Evolutionary conservation across 2,797 vertebrate species (phyloP).

Genomic region (Microcaecilia unicolor): DNA sequence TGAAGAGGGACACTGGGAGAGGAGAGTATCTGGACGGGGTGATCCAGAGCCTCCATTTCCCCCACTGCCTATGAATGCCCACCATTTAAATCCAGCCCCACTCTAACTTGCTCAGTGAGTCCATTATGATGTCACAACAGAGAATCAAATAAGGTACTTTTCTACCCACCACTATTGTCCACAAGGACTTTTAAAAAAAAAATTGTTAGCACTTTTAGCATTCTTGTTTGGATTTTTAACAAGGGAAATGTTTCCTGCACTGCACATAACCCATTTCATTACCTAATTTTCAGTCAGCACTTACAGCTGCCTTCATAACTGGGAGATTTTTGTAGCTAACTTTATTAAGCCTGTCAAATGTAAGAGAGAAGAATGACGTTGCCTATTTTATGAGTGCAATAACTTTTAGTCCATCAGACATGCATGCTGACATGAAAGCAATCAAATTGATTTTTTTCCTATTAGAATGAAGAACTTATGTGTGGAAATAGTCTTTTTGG

Average conservation of each 20-base stretch:
- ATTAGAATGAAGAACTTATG: constrained; percentile 24
- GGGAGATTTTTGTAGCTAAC: constrained; percentile 34
- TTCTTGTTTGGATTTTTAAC: too few relatives aligned
- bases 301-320: constrained; percentile 31
- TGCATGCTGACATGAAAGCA: constrained; percentile 28
- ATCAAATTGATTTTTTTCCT: constrained; percentile 38
- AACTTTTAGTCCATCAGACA: constrained; percentile 32
- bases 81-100: too few relatives aligned
- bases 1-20: too few relatives aligned
- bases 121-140: too few relatives aligned
- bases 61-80: too few relatives aligned
- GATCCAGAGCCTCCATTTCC: too few relatives aligned
- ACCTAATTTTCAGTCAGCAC: constrained; percentile 30
- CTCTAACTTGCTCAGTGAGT: too few relatives aligned
- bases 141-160: too few relatives aligned
- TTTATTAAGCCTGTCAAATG: constrained; percentile 41
- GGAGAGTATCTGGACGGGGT: too few relatives aligned
- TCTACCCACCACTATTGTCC: too few relatives aligned
- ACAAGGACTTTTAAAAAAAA: too few relatives aligned
- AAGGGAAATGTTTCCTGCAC: constrained; percentile 32
- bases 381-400: constrained; percentile 30
- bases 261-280: constrained; percentile 20
- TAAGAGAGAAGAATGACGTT: constrained; percentile 20
- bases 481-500: constrained; percentile 20
- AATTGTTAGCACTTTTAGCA: too few relatives aligned